phyloP scores from a whole-genome alignment of 2,113 vertebrate species.

The Ariopsis seemanni region DNA sequence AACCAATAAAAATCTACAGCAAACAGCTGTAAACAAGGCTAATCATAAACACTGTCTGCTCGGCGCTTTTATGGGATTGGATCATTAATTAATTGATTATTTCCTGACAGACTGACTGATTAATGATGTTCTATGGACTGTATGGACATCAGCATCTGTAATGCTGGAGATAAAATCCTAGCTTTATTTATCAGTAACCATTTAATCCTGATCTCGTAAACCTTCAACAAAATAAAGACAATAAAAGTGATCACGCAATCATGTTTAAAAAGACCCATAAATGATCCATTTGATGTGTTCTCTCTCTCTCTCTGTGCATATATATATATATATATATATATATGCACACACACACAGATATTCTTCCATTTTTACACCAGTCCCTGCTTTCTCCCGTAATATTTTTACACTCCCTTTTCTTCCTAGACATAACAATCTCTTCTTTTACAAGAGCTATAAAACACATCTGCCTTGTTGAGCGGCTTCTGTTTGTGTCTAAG shows the following conservation, averaged over 20 bases:
- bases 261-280: neutral
- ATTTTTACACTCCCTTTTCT: constrained; percentile 46
- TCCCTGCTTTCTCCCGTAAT: constrained; percentile 23
- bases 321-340: neutral
- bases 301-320: no score
- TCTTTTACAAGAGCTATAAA: constrained; percentile 63
- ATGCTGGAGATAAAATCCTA: neutral
- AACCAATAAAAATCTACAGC: neutral
- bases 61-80: neutral
- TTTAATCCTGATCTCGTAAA: neutral
- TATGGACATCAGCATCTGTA: neutral
- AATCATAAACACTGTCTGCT: neutral
- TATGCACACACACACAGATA: neutral
- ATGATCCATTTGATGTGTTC: constrained; percentile 38
- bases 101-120: neutral
- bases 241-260: neutral
- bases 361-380: constrained; percentile 34
- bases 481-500: constrained; percentile 58
- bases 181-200: neutral
- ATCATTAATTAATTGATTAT: neutral
- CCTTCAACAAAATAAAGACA: neutral
- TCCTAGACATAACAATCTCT: constrained; percentile 54
- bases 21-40: neutral
- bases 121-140: neutral
- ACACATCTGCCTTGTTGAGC: constrained; percentile 44